Conservation (phyloP, 92 coral and sea anemone species). For the Porites divaricata region DNA sequence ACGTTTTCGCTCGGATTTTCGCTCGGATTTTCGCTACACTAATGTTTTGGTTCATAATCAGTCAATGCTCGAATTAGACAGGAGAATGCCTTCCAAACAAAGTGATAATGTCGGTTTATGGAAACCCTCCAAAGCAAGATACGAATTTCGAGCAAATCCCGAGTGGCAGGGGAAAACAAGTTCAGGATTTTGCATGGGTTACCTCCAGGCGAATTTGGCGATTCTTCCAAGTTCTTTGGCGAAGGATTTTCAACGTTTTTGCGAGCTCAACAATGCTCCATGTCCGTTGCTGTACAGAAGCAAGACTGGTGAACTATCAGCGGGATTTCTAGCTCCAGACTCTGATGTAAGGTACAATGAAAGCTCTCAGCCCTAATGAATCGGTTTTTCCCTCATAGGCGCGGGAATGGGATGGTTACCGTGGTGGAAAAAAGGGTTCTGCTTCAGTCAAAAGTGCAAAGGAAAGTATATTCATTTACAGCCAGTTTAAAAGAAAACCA, state of each 20-base stretch:
- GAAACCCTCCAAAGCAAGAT: conserved; percentile 49
- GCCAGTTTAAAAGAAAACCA: too few species aligned
- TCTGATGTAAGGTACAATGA: conserved; percentile 43
- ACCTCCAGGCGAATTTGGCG: conserved; percentile 50
- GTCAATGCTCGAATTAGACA: background rate
- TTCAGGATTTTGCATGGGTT: conserved; percentile 39
- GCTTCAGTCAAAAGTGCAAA: too few species aligned
- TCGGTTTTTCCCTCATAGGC: background rate
- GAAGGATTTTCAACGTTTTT: conserved; percentile 47
- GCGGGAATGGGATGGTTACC: background rate
- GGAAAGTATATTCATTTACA: too few species aligned
- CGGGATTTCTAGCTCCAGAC: conserved; percentile 23
- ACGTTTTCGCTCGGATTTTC: too few species aligned
- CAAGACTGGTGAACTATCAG: conserved; percentile 36
- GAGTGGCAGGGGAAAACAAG: conserved; percentile 14
- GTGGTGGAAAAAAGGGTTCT: background rate
- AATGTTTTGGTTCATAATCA: too few species aligned
- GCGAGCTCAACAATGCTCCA: conserved; percentile 44
- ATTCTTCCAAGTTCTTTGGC: conserved; percentile 39
- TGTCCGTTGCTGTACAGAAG: conserved; percentile 47
- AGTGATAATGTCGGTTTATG: conserved; percentile 5
- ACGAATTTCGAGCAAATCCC: conserved; percentile 39
- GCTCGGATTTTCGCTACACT: too few species aligned
- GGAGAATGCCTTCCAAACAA: background rate
- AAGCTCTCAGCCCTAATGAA: background rate